Evolutionary conservation across 2,888 invertebrate species (phyloP).

Genomic region (Pterostichus madidus): DNA sequence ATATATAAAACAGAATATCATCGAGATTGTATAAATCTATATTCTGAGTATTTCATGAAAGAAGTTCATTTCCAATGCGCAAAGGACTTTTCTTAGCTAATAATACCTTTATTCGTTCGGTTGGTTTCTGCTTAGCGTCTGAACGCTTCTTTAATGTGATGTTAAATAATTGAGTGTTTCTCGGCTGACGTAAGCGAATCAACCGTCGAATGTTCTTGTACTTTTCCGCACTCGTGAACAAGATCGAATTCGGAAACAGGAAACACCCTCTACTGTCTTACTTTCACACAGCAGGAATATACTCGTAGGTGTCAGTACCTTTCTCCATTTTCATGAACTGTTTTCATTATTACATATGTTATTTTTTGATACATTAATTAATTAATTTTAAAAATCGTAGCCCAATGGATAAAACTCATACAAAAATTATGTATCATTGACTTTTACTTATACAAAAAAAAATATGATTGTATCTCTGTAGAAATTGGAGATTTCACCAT

Average conservation of each 20-base stretch:
- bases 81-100: constrained; percentile 19
- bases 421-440: no score
- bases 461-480: no score
- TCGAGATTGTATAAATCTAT: neutral
- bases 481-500: no score
- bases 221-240: constrained; percentile 36
- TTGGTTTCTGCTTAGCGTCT: constrained; percentile 46
- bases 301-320: neutral
- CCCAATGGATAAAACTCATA: no score
- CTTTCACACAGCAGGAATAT: neutral
- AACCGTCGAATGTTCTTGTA: constrained; percentile 22
- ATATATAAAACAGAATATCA: no score
- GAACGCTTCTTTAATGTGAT: constrained; percentile 56
- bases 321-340: no score
- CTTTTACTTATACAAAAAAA: no score
- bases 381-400: no score
- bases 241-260: constrained; percentile 20
- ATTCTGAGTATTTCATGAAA: no score
- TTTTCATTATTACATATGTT: no score
- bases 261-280: neutral
- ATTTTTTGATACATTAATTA: no score
- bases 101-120: constrained; percentile 39
- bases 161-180: constrained; percentile 56
- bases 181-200: constrained; percentile 47
- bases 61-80: no score